Conservation (phyloP, 2,888 invertebrate genomes). For the Phalangium opilio region DNA sequence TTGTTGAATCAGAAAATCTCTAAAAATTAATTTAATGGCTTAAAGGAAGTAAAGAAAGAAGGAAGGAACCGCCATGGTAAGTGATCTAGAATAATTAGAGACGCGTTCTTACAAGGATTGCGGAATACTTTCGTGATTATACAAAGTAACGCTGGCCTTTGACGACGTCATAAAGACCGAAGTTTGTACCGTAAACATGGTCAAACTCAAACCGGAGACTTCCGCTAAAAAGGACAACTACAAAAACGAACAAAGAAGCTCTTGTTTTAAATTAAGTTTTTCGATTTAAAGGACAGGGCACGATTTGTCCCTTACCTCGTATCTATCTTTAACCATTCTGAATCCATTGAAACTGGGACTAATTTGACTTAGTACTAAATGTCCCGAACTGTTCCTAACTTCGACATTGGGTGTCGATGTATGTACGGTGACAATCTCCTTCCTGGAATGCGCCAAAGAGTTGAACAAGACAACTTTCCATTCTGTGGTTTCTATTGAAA, state of each 20-base stretch:
- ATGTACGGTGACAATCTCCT: constrained; percentile 58
- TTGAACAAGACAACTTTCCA: constrained; percentile 60
- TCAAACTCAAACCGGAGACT: constrained; percentile 55
- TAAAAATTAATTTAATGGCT: too few relatives aligned
- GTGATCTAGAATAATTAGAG: too few relatives aligned
- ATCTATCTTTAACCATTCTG: constrained; percentile 51
- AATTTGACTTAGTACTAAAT: constrained; percentile 33
- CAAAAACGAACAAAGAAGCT: too few relatives aligned
- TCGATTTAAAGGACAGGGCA: too few relatives aligned
- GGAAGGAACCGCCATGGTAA: too few relatives aligned
- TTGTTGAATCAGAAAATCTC: constrained; percentile 9
- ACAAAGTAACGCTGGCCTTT: constrained; percentile 11
- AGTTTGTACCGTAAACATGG: constrained; percentile 27
- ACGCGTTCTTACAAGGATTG: constrained; percentile 3
- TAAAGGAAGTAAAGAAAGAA: background rate
- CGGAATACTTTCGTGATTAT: constrained; percentile 10
- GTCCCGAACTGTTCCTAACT: constrained; percentile 14
- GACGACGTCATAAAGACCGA: constrained; percentile 4
- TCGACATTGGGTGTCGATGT: constrained; percentile 57
- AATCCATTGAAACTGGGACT: constrained; percentile 48
- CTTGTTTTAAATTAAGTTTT: too few relatives aligned
- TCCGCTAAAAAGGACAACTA: constrained; percentile 46
- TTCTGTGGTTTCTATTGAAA: constrained; percentile 39
- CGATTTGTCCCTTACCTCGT: too few relatives aligned
- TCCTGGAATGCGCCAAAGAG: constrained; percentile 53